Evolutionary conservation across 2,113 vertebrate species (phyloP).

Genomic region (Scomber scombrus): DNA sequence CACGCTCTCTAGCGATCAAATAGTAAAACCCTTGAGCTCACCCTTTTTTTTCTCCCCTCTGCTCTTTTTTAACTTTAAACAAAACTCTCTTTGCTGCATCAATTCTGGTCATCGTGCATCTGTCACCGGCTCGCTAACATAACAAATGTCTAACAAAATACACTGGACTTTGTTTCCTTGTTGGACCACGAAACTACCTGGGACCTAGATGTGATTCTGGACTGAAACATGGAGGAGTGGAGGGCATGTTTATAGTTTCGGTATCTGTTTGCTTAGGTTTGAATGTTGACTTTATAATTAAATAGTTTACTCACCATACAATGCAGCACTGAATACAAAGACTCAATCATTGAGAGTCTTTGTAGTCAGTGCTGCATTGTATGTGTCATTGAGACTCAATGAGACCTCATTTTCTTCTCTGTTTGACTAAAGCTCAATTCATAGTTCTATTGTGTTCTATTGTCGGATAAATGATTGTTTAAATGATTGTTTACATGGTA

Average conservation of each 20-base stretch:
- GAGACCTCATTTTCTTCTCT: background rate
- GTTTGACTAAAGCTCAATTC: background rate
- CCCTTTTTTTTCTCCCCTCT: background rate
- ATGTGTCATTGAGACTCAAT: no score
- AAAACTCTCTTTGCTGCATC: constrained; percentile 1
- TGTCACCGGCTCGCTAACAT: constrained; percentile 9
- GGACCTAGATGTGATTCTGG: constrained; percentile 40
- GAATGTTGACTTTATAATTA: constrained; percentile 37
- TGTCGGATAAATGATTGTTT: background rate
- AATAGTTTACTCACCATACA: constrained; percentile 20
- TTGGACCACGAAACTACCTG: constrained; percentile 6
- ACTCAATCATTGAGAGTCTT: no score
- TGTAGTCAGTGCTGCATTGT: no score
- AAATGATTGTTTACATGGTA: background rate
- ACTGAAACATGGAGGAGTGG: background rate
- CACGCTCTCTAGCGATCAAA: constrained; percentile 29
- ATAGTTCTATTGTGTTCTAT: background rate
- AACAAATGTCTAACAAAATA: constrained; percentile 48
- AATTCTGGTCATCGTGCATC: constrained; percentile 24
- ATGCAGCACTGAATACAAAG: constrained; percentile 1
- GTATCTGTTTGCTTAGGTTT: constrained; percentile 39
- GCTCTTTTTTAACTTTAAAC: constrained; percentile 22
- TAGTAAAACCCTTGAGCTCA: constrained; percentile 36
- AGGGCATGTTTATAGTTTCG: constrained; percentile 1
- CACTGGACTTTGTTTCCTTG: constrained; percentile 47